Evolutionary conservation across 2,888 invertebrate species (phyloP), one percentile per base, ranked within the genome.

Genomic region (Stenodema calcarata): DNA sequence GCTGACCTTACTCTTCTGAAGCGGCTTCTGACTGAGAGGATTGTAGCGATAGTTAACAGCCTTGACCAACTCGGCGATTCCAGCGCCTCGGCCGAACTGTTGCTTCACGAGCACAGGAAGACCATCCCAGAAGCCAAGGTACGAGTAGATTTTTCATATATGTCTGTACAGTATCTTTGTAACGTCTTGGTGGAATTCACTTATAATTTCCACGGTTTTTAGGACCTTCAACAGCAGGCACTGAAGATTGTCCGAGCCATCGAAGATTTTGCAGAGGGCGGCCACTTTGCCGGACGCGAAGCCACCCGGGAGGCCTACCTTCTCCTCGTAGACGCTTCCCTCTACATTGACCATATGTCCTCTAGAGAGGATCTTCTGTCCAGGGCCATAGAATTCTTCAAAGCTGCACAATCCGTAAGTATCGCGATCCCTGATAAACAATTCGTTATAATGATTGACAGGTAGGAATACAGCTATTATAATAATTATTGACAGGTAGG

Each of bases 181-280:
- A n/a, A n/a, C n/a, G n/a, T n/a, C n/a, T n/a, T n/a, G n/a, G 70
- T 4, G n/a, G n/a, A 27, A 30, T 7, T 70, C 14, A 14, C 27
- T 14, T 23, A 69, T 44, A 35, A 16, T 12, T 47, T 47, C 47
- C 7, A 47, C 12, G 23, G 30, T 76, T 80, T 88, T 0, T 35
- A 94, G 92, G 93, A 94, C 87, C 92, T 95, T 87, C 95, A 96
- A 90, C 96, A 96, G 90, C 93, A 94, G 89, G 94, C 95, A 9
- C 91, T 96, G 81, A 95, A 94, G 91, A 94, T 96, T 89, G 94
- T 96, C 28, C 94, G 95, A 90, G 95, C 95, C 54, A 96, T 95
- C 18, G 96, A 96, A 91, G 94, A 95, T 90, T 92, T 96, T 87
- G 93, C 94, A 73, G 93, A 94, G 28, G 93, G 94, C 2, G 95